These are phyloP conservation scores for Fistularia commersonii DNA, from an alignment of 2,797 vertebrate species.

Conservation along the genomic window DNA sequence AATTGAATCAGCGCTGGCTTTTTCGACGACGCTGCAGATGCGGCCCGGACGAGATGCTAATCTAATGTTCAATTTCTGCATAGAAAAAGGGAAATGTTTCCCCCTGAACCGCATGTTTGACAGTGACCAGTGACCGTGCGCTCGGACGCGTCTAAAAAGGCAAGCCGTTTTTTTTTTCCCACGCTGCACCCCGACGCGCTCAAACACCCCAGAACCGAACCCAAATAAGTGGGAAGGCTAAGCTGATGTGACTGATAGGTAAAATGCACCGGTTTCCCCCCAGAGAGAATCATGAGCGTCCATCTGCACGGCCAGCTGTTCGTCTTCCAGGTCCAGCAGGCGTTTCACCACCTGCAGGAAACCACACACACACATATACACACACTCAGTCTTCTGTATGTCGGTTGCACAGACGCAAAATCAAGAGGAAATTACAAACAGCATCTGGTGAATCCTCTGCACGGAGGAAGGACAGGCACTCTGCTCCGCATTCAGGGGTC, in stretches of 20 bases:
- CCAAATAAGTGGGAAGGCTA: constrained; percentile 55
- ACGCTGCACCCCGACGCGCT: no score
- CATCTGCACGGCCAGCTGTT: constrained; percentile 83
- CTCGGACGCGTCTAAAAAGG: no score
- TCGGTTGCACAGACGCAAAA: constrained; percentile 28
- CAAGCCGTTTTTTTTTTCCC: no score
- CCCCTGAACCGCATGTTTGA: no score
- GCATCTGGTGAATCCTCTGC: constrained; percentile 33
- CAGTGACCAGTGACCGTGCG: no score
- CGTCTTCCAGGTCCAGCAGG: constrained; percentile 82
- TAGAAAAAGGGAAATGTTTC: no score
- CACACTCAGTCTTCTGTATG: constrained; percentile 37
- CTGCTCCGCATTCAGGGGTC: constrained; percentile 11
- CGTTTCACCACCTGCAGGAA: constrained; percentile 85
- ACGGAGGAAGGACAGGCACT: constrained; percentile 11
- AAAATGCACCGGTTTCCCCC: constrained; percentile 95
- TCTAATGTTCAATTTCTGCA: constrained; percentile 17
- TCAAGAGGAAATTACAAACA: constrained; percentile 20
- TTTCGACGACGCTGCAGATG: constrained; percentile 37
- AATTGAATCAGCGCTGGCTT: constrained; percentile 48
- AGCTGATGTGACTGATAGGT: constrained; percentile 56
- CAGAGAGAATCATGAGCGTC: constrained; percentile 90
- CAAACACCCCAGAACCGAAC: no score
- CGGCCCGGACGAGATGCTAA: no score
- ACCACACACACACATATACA: constrained; percentile 50